A percentile compares a stretch with the other conserved stretches of the same genome.
These are phyloP conservation scores for Hippoglossus stenolepis DNA, from an alignment of 2,113 vertebrate genomes.

Conservation along the genomic window DNA sequence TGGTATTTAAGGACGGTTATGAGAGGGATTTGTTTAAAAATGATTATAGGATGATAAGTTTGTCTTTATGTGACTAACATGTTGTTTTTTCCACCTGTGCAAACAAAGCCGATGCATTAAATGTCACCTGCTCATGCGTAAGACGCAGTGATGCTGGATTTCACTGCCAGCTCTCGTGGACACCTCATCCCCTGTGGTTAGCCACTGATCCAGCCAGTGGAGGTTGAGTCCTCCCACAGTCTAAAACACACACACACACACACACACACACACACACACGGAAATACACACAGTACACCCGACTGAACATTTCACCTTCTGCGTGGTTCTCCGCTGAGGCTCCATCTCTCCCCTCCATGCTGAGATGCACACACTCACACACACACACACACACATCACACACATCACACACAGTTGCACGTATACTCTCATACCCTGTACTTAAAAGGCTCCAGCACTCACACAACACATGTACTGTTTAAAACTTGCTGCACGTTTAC, in stretches of 20 bases:
- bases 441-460: background rate
- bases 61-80: background rate
- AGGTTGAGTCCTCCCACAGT: background rate
- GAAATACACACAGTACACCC: constrained; percentile 29
- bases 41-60: too few relatives aligned
- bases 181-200: constrained; percentile 46
- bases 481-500: constrained; percentile 17
- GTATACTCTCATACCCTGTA: background rate
- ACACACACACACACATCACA: constrained; percentile 2
- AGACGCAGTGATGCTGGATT: constrained; percentile 33
- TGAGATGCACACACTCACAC: constrained; percentile 13
- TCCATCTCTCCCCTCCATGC: constrained; percentile 22
- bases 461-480: constrained; percentile 7
- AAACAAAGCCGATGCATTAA: constrained; percentile 26
- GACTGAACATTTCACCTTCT: constrained; percentile 43
- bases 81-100: constrained; percentile 7
- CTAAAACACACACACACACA: constrained; percentile 14
- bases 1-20: too few relatives aligned
- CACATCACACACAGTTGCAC: constrained; percentile 1
- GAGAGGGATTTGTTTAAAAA: too few relatives aligned
- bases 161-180: constrained; percentile 47
- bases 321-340: constrained; percentile 22
- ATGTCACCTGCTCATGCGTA: constrained; percentile 50
- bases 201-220: constrained; percentile 42
- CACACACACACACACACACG: constrained; percentile 17